These are phyloP conservation scores for Sinotaia quadrata DNA, from an alignment of 2,888 invertebrate species.

Conservation along the genomic window DNA sequence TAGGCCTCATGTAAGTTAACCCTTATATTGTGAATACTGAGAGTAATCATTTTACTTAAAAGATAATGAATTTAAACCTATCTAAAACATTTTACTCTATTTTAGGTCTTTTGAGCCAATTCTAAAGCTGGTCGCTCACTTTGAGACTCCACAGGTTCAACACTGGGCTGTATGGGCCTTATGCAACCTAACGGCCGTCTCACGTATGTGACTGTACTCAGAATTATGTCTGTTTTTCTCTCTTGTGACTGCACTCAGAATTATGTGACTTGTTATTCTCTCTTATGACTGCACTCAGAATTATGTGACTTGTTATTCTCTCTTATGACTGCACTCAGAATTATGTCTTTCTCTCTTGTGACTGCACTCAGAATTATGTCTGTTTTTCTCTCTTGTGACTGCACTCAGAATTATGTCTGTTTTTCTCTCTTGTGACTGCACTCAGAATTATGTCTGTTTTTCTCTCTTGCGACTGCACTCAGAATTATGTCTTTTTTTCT, in stretches of 20 bases:
- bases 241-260: background rate
- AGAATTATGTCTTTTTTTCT: background rate
- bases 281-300: too few species aligned
- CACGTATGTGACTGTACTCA: conserved; percentile 76
- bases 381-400: too few species aligned
- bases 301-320: background rate
- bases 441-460: too few species aligned
- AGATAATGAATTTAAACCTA: too few species aligned
- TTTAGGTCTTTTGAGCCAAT: conserved; percentile 92
- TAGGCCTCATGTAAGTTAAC: too few species aligned
- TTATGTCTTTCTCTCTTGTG: too few species aligned
- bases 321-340: background rate
- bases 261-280: background rate
- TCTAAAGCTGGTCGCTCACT: conserved; percentile 82
- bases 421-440: too few species aligned
- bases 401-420: too few species aligned
- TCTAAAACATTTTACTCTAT: conserved; percentile 19
- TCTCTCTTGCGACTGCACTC: conserved; percentile 78
- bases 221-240: background rate
- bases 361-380: too few species aligned
- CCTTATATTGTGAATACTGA: too few species aligned
- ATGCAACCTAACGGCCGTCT: conserved; percentile 93
- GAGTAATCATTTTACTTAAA: too few species aligned
- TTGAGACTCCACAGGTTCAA: conserved; percentile 90
- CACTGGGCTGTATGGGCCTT: conserved; percentile 98